phyloP scores from a whole-genome alignment of 2,113 vertebrate species.

The Actenoides lindsayi region DNA sequence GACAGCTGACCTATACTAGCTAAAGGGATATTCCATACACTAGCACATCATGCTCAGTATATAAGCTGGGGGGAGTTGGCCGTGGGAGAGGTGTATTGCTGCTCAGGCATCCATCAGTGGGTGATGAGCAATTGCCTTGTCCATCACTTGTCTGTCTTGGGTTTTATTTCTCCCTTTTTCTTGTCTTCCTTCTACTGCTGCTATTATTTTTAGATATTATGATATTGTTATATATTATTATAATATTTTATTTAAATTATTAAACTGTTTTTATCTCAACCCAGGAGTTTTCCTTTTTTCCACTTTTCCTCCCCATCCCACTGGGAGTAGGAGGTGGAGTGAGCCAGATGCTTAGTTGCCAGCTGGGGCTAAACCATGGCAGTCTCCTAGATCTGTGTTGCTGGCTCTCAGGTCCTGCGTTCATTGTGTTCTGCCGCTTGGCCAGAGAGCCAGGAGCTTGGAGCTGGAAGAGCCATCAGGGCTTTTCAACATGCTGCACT shows the following conservation, averaged over 20 bases:
- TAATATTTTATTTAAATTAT: not conserved
- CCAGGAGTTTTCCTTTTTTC: not conserved
- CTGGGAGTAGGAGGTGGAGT: not conserved
- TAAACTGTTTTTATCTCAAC: not conserved
- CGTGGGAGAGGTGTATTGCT: not conserved
- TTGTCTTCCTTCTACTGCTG: not conserved
- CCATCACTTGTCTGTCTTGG: not conserved
- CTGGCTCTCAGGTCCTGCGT: not conserved
- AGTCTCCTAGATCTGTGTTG: not conserved
- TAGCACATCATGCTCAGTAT: not conserved
- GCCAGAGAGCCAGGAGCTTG: not conserved
- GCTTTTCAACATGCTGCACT: not conserved
- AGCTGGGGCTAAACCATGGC: not conserved
- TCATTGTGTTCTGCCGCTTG: accelerated
- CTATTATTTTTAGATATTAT: not conserved
- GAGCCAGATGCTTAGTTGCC: not conserved
- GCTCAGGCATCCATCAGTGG: not conserved
- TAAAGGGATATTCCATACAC: not conserved
- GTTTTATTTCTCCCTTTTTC: not conserved
- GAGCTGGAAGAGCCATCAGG: not conserved
- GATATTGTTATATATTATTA: too few relatives aligned
- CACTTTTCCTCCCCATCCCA: not conserved
- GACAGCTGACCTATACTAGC: not conserved
- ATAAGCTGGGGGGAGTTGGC: not conserved
- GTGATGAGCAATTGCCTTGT: not conserved